A percentile compares a stretch with the other conserved stretches of the same genome.
phyloP scores from a whole-genome alignment of 2,797 vertebrate species.

The Chiloscyllium punctatum region DNA sequence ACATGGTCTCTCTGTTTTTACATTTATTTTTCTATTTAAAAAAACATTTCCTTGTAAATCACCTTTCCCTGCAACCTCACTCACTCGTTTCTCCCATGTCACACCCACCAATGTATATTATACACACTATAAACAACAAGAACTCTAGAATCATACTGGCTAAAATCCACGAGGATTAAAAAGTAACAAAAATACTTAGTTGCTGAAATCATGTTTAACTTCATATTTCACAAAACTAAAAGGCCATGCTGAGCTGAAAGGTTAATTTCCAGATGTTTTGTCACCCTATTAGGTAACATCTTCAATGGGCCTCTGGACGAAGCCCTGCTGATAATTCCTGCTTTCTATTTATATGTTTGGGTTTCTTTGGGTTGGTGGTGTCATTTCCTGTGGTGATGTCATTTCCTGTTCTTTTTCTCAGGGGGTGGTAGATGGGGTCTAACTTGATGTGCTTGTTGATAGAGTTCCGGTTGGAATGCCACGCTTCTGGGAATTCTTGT shows the following conservation, averaged over 20 bases:
- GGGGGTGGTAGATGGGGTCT: too few relatives aligned
- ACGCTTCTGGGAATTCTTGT: too few relatives aligned
- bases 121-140: neutral
- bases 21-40: neutral
- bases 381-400: too few relatives aligned
- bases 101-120: neutral
- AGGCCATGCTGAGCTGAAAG: neutral
- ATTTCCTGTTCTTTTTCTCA: too few relatives aligned
- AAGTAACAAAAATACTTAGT: neutral
- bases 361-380: too few relatives aligned
- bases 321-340: too few relatives aligned
- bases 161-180: neutral
- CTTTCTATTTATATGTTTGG: too few relatives aligned
- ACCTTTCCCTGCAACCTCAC: neutral
- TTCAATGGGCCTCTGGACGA: too few relatives aligned
- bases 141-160: neutral
- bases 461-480: too few relatives aligned
- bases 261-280: too few relatives aligned
- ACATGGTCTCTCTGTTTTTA: neutral
- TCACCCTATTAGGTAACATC: too few relatives aligned
- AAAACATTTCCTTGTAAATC: neutral
- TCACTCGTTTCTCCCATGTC: neutral
- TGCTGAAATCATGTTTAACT: neutral
- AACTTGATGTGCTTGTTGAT: too few relatives aligned
- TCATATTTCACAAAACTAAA: neutral